Percentiles rank a stretch among this genome's conserved stretches.
Conservation (phyloP, 2,113 vertebrate genomes). For the Nasalis larvatus region DNA sequence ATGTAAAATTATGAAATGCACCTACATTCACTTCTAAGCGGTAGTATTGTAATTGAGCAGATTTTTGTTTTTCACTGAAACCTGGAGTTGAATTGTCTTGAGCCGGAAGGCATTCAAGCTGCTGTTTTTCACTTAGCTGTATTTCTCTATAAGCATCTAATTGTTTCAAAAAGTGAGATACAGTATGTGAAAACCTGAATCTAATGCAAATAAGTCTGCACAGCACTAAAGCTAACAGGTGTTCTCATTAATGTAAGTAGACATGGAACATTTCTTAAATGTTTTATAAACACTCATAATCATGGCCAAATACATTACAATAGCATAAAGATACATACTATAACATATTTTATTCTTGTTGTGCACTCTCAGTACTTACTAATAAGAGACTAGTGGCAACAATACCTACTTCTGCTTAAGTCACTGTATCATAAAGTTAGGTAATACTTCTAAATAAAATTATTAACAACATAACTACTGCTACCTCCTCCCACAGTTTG, state of each 20-base stretch:
- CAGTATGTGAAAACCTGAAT: conserved; percentile 84
- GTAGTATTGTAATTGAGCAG: conserved; percentile 80
- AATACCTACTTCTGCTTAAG: conserved; percentile 63
- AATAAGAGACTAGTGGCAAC: conserved; percentile 74
- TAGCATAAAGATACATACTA: conserved; percentile 77
- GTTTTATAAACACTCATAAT: conserved; percentile 87
- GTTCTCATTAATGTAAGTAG: conserved; percentile 88
- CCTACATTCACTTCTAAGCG: conserved; percentile 78
- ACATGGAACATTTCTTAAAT: conserved; percentile 87
- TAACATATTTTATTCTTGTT: conserved; percentile 76
- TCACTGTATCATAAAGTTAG: conserved; percentile 69
- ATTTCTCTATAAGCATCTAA: conserved; percentile 88
- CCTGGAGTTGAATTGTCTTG: conserved; percentile 82
- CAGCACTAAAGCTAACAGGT: conserved; percentile 86
- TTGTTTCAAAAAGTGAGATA: conserved; percentile 87
- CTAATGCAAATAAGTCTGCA: conserved; percentile 85
- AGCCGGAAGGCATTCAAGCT: conserved; percentile 85
- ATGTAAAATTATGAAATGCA: conserved; percentile 66
- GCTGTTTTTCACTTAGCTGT: conserved; percentile 83
- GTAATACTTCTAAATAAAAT: conserved; percentile 73
- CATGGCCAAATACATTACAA: conserved; percentile 81
- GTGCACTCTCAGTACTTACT: conserved; percentile 82
- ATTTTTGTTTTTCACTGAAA: conserved; percentile 81
- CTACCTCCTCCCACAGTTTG: background rate
- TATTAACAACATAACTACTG: conserved; percentile 53